Percentiles rank a stretch among this genome's conserved stretches.
Conservation (phyloP, 1,140 invertebrate species). For the Drosophila leontia region DNA sequence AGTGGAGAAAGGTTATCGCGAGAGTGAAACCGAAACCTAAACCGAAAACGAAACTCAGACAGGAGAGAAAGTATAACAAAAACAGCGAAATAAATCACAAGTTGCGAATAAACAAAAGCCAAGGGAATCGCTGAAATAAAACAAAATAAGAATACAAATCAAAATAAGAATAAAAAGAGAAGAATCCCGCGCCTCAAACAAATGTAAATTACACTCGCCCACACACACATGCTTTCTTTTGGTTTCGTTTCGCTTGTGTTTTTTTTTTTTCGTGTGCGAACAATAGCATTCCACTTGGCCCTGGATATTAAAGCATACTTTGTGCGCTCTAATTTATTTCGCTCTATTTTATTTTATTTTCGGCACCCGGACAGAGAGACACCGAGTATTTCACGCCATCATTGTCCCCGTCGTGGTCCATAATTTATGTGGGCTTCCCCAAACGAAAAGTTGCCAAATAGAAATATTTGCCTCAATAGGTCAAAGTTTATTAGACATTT, state of each 20-base stretch:
- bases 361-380: slow-evolving; percentile 16
- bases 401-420: slow-evolving; percentile 53
- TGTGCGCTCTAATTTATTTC: slow-evolving; percentile 57
- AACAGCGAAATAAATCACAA: slow-evolving; percentile 75
- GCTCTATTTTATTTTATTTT: slow-evolving; percentile 11
- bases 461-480: slow-evolving; percentile 81
- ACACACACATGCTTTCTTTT: slow-evolving; percentile 25
- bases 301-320: slow-evolving; percentile 72
- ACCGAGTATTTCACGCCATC: slow-evolving; percentile 46
- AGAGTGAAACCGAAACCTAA: slow-evolving; percentile 35
- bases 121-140: slow-evolving; percentile 32
- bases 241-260: neutral
- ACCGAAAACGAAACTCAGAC: slow-evolving; percentile 26
- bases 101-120: slow-evolving; percentile 57
- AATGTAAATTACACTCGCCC: slow-evolving; percentile 50
- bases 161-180: slow-evolving; percentile 51
- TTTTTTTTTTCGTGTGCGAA: slow-evolving; percentile 1
- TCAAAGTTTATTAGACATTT: slow-evolving; percentile 83
- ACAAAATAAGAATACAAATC: slow-evolving; percentile 40
- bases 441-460: slow-evolving; percentile 52
- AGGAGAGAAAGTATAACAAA: slow-evolving; percentile 68
- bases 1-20: slow-evolving; percentile 34
- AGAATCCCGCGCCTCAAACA: slow-evolving; percentile 35
- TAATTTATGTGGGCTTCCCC: slow-evolving; percentile 58
- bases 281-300: slow-evolving; percentile 24